Percentiles rank a stretch among this genome's conserved stretches.
phyloP scores from a whole-genome alignment of 2,888 invertebrate genomes.

The Alsophila aescularia region DNA sequence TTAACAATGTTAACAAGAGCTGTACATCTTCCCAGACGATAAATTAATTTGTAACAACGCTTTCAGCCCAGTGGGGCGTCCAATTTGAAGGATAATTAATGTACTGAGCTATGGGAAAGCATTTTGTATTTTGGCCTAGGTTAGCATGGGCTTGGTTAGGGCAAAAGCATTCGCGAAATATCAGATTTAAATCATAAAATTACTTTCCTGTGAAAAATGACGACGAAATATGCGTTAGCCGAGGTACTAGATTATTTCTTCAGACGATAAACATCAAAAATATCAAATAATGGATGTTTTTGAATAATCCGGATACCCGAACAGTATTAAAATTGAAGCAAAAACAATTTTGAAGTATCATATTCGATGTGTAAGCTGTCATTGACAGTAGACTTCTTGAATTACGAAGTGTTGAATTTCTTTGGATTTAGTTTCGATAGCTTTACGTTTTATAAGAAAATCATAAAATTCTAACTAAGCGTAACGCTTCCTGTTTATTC shows the following conservation, averaged over 20 bases:
- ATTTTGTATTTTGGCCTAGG: background rate
- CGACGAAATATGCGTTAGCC: too few relatives aligned
- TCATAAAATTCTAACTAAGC: too few relatives aligned
- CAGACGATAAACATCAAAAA: too few relatives aligned
- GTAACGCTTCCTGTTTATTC: too few relatives aligned
- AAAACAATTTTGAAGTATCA: constrained; percentile 21
- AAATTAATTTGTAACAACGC: constrained; percentile 39
- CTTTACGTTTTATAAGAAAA: too few relatives aligned
- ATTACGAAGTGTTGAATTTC: constrained; percentile 22
- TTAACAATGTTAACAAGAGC: constrained; percentile 33
- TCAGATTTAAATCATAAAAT: too few relatives aligned
- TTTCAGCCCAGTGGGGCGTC: constrained; percentile 29
- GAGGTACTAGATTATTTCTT: too few relatives aligned
- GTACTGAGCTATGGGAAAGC: constrained; percentile 30
- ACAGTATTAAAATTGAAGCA: constrained; percentile 14
- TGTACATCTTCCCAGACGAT: constrained; percentile 29
- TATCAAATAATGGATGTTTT: too few relatives aligned
- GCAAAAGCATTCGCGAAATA: too few relatives aligned
- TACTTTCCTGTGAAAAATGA: too few relatives aligned
- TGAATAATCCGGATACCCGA: background rate
- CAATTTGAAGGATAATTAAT: constrained; percentile 36
- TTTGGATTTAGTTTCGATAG: too few relatives aligned
- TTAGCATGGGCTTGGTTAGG: background rate
- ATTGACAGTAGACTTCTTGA: constrained; percentile 17
- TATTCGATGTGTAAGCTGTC: constrained; percentile 12